Conservation (phyloP, 2,888 invertebrate species). For the Pinctada fucata region DNA sequence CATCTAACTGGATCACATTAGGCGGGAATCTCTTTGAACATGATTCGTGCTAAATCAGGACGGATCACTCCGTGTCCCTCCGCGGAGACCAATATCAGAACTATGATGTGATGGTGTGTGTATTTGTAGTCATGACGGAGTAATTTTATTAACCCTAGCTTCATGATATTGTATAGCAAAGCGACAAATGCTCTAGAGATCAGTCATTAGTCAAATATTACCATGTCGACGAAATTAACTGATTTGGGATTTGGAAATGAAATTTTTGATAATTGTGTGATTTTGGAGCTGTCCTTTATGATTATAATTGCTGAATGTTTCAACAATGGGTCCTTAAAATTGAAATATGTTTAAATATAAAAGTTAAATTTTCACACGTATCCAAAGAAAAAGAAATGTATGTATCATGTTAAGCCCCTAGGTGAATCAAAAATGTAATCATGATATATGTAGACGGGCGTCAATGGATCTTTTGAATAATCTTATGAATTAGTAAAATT, state of each 20-base stretch:
- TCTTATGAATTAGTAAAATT: too few relatives aligned
- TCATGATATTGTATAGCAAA: constrained; percentile 24
- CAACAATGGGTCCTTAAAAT: too few relatives aligned
- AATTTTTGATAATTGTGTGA: neutral
- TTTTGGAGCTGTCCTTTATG: too few relatives aligned
- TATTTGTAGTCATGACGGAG: constrained; percentile 25
- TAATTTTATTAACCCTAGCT: constrained; percentile 43
- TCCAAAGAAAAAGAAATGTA: too few relatives aligned
- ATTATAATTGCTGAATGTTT: too few relatives aligned
- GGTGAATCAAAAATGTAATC: too few relatives aligned
- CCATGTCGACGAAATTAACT: neutral
- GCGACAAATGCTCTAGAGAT: constrained; percentile 40
- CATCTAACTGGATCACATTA: neutral
- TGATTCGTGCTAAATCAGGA: constrained; percentile 11
- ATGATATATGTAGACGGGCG: too few relatives aligned
- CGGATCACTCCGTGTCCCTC: neutral
- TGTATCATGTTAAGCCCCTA: too few relatives aligned
- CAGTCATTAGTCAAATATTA: constrained; percentile 38
- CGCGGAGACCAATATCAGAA: neutral
- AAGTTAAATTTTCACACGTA: too few relatives aligned
- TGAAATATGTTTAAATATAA: too few relatives aligned
- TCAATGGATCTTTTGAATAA: too few relatives aligned
- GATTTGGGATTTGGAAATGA: constrained; percentile 1
- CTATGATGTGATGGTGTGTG: constrained; percentile 4
- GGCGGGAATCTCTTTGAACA: constrained; percentile 8